Conservation (phyloP, 2,888 invertebrate species). For the Pachliopta kotzebuea region DNA sequence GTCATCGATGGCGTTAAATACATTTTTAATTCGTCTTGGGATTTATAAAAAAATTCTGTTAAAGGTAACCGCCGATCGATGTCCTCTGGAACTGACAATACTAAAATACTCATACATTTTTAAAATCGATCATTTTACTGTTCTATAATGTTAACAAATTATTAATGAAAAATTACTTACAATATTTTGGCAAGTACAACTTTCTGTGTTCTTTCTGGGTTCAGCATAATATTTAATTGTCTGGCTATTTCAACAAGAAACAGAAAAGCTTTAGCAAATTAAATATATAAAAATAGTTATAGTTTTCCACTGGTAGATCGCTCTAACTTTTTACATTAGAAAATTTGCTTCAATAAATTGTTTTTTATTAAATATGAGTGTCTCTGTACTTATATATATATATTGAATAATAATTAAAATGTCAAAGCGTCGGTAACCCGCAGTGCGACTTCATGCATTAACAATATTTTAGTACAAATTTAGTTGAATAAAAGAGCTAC, state of each 20-base stretch:
- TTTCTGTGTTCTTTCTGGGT: too few relatives aligned
- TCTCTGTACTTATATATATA: not conserved
- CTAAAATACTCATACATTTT: not conserved
- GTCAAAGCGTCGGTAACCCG: slow-evolving; percentile 38
- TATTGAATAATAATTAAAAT: slow-evolving; percentile 51
- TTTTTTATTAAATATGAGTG: too few relatives aligned
- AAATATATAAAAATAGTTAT: too few relatives aligned
- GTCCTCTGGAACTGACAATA: slow-evolving; percentile 14
- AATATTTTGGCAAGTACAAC: too few relatives aligned
- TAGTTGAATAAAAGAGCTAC: slow-evolving; percentile 33
- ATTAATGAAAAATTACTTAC: too few relatives aligned
- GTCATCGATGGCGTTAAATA: slow-evolving; percentile 30
- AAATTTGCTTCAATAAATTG: too few relatives aligned
- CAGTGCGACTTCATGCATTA: slow-evolving; percentile 40
- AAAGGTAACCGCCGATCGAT: slow-evolving; percentile 14
- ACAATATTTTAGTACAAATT: slow-evolving; percentile 36
- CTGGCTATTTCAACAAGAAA: too few relatives aligned
- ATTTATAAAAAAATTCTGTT: slow-evolving; percentile 33
- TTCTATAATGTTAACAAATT: not conserved
- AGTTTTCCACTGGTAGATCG: too few relatives aligned
- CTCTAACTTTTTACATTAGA: too few relatives aligned
- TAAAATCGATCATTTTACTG: not conserved
- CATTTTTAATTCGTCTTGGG: slow-evolving; percentile 32
- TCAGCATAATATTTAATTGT: too few relatives aligned
- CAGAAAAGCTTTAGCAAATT: too few relatives aligned